Base-by-base conservation (phyloP, 2,888 invertebrate species). In the Phalera bucephala region DNA sequence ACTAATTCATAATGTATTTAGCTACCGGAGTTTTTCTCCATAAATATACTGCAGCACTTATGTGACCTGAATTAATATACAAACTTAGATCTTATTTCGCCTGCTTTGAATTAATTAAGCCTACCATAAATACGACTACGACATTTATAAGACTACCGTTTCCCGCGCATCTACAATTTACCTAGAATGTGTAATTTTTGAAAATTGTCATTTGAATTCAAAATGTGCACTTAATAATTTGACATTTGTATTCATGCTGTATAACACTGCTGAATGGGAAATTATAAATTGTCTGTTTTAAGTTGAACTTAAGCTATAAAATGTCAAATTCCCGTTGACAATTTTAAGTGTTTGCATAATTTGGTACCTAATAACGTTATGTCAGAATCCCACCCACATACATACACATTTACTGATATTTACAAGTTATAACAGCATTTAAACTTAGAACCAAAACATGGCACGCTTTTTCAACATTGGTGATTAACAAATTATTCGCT, bases 161-260 rank as follows among this genome's bases (percentile, higher is more conserved):
- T 31, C 9, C 17, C 8, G 26, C 27, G n/a, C 10, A n/a, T n/a
- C n/a, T 19, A 6, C n/a, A 9, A 9, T 2, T 3, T 20, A 14
- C 12, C 14, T 32, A 41, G 33, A 41, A 48, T 37, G 8, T 33
- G 8, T 31, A 27, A 40, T 38, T 37, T 35, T 29, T 17, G 38
- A 38, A 28, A 36, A 31, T 4, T 23, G 10, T 3, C 13, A 5
- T 42, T 46, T 31, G 27, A 15, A 55, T 55, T 36, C 44, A 23
- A 29, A 51, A 36, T 45, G 23, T 23, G 5, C 27, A 30, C 21
- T n/a, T 43, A 32, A 35, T 45, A 35, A 50, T 14, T 36, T 39
- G 11, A n/a, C 23, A 54, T 58, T 56, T 31, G 45, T 59, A 59
- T 58, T 54, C 59, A 8, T 6, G 17, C 15, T 29, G 6, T 13